phyloP scores from a whole-genome alignment of 2,888 invertebrate species.

The Rutpela maculata region DNA sequence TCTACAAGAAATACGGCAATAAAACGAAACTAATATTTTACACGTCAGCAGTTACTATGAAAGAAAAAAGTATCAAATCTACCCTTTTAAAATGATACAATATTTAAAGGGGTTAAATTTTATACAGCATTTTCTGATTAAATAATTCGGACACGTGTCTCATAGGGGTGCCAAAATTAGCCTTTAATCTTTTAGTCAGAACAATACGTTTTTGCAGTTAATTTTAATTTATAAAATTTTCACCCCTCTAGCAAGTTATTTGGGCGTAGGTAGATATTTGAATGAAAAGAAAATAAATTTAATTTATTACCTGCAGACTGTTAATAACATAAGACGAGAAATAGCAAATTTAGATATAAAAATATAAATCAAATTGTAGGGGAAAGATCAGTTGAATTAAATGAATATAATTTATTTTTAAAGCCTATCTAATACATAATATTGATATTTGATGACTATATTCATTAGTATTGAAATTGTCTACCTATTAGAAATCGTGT shows the following conservation, averaged over 20 bases:
- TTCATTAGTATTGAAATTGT: too few species aligned
- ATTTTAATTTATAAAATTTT: slow-evolving; percentile 23
- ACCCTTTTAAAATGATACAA: not conserved
- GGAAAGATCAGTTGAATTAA: too few species aligned
- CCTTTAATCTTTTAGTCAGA: slow-evolving; percentile 20
- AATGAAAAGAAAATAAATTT: not conserved
- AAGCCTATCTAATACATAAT: too few species aligned
- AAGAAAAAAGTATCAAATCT: not conserved
- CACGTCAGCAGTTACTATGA: too few species aligned
- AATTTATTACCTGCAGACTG: not conserved
- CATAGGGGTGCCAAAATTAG: slow-evolving; percentile 30
- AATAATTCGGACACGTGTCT: slow-evolving; percentile 15
- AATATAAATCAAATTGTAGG: too few species aligned
- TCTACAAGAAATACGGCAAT: too few species aligned
- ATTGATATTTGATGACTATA: too few species aligned
- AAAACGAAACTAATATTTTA: too few species aligned
- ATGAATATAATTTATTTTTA: too few species aligned
- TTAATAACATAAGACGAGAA: not conserved
- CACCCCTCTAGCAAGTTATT: slow-evolving; percentile 1
- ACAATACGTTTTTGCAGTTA: slow-evolving; percentile 17
- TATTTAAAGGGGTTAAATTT: not conserved
- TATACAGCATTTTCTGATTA: not conserved
- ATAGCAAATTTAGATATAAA: not conserved
- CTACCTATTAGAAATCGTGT: too few species aligned
- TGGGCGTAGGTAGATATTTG: not conserved